These are phyloP conservation scores for Ypsolopha scabrella DNA, from an alignment of 2,888 invertebrate genomes.

Conservation along the genomic window DNA sequence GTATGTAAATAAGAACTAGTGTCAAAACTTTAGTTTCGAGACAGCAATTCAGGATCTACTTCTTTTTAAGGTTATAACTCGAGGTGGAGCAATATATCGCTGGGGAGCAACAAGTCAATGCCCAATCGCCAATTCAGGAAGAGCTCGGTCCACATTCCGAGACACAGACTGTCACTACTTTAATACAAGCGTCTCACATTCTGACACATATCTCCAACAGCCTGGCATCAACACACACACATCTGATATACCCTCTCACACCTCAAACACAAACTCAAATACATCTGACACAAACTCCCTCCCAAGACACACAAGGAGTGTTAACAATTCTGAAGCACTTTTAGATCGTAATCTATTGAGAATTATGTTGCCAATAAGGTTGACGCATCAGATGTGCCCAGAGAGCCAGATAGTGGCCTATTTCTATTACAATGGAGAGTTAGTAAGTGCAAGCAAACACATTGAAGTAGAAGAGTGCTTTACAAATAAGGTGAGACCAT, in stretches of 20 bases:
- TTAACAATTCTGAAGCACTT: constrained; percentile 24
- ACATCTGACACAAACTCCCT: constrained; percentile 4
- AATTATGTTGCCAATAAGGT: constrained; percentile 49
- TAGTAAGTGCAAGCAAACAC: constrained; percentile 66
- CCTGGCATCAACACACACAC: background rate
- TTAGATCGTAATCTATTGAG: constrained; percentile 36
- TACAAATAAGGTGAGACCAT: constrained; percentile 60
- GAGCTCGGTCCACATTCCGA: constrained; percentile 29
- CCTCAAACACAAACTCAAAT: background rate
- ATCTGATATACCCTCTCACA: background rate
- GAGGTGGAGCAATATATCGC: constrained; percentile 54
- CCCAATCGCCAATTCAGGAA: constrained; percentile 30
- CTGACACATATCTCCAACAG: background rate
- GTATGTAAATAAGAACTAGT: constrained; percentile 20
- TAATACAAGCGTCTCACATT: constrained; percentile 3
- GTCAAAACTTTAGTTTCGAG: too few species aligned
- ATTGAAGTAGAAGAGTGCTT: constrained; percentile 70
- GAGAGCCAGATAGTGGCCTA: constrained; percentile 66
- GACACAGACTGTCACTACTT: constrained; percentile 26
- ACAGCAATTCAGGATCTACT: background rate
- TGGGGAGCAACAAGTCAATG: constrained; percentile 64
- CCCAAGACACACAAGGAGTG: constrained; percentile 4
- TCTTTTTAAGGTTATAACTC: constrained; percentile 45
- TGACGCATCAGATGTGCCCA: constrained; percentile 64
- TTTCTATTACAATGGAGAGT: constrained; percentile 66